phyloP scores from a whole-genome alignment of 1,140 invertebrate genomes.

The Oryzaephilus surinamensis region DNA sequence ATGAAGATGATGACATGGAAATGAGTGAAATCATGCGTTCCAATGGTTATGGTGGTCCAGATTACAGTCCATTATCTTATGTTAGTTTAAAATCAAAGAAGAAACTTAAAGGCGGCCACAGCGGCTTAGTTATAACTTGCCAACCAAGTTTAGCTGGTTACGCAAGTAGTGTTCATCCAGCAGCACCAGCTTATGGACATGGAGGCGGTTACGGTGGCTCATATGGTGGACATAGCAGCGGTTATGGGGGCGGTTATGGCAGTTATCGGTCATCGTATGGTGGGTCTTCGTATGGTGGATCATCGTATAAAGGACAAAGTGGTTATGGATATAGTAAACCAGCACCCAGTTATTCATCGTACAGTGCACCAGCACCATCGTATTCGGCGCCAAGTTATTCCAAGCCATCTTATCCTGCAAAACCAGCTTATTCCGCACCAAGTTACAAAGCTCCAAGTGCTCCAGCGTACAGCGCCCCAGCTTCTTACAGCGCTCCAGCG shows the following conservation, averaged over 20 bases:
- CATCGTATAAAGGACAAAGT: slow-evolving; percentile 1
- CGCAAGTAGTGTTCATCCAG: slow-evolving; percentile 13
- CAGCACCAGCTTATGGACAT: slow-evolving; percentile 5
- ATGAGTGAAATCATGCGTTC: slow-evolving; percentile 6
- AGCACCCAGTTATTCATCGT: too few species aligned
- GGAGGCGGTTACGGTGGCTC: slow-evolving; percentile 4
- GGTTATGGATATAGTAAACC: not conserved
- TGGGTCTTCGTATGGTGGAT: slow-evolving; percentile 3
- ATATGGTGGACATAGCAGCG: slow-evolving; percentile 9
- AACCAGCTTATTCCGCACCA: slow-evolving; percentile 4
- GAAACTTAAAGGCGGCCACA: slow-evolving; percentile 17
- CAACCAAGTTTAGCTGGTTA: slow-evolving; percentile 33
- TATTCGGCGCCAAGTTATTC: slow-evolving; percentile 15
- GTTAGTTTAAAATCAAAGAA: slow-evolving; percentile 10
- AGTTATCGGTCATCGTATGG: slow-evolving; percentile 9
- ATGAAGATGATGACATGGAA: slow-evolving; percentile 9
- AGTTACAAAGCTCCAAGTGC: slow-evolving; percentile 10
- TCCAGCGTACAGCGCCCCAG: slow-evolving; percentile 9
- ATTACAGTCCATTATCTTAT: slow-evolving; percentile 8
- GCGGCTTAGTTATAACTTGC: slow-evolving; percentile 32
- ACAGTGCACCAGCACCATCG: slow-evolving; percentile 12
- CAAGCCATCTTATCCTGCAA: slow-evolving; percentile 11
- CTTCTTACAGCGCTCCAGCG: slow-evolving; percentile 11
- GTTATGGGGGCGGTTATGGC: slow-evolving; percentile 15
- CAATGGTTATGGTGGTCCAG: slow-evolving; percentile 10